These are phyloP conservation scores for Malaclemys terrapin DNA, from an alignment of 2,113 vertebrate genomes.

Conservation along the genomic window DNA sequence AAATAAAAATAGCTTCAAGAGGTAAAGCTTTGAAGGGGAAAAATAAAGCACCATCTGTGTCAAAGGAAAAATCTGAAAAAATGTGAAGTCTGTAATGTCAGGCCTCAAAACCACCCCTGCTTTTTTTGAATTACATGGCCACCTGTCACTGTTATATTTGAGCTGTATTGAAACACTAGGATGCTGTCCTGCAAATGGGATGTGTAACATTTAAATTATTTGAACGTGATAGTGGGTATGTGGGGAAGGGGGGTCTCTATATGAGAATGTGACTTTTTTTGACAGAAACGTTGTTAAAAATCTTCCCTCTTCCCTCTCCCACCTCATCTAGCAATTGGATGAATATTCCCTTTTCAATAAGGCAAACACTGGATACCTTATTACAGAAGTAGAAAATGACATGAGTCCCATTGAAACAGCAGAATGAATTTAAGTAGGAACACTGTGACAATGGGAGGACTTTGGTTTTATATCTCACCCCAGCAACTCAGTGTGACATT, in stretches of 20 bases:
- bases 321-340: not conserved
- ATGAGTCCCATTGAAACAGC: conserved; percentile 4
- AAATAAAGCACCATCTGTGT: conserved; percentile 64
- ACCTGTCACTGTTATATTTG: conserved; percentile 64
- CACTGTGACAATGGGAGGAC: not conserved
- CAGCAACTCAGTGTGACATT: not conserved
- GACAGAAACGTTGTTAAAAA: conserved; percentile 5
- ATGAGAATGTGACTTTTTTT: not conserved
- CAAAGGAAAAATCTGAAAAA: conserved; percentile 51
- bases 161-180: conserved; percentile 55
- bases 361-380: not conserved
- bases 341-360: conserved; percentile 31
- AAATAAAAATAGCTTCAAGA: conserved; percentile 70
- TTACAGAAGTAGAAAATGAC: conserved; percentile 20
- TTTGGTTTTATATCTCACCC: conserved; percentile 5
- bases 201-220: conserved; percentile 61
- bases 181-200: conserved; percentile 58
- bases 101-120: conserved; percentile 45
- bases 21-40: conserved; percentile 62
- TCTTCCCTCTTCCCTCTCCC: not conserved
- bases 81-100: conserved; percentile 46
- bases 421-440: conserved; percentile 6
- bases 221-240: not conserved
- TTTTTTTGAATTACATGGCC: conserved; percentile 45
- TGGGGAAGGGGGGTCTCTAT: not conserved